Evolutionary conservation across 1,140 invertebrate genomes (phyloP), one percentile per base, ranked within the genome.

Genomic region (Apis laboriosa): DNA sequence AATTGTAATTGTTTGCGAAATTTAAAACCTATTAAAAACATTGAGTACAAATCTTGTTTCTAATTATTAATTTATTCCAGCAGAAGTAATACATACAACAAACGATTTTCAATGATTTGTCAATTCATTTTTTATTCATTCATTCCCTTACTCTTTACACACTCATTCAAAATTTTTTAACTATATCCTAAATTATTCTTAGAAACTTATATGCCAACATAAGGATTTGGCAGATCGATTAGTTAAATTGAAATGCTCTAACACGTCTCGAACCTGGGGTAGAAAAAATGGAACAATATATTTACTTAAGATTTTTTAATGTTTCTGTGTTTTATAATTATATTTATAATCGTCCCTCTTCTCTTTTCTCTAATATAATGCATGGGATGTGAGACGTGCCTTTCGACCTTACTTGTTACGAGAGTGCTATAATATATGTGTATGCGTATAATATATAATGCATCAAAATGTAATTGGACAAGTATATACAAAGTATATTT

Each of bases 31-130:
- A 8, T 8, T 0, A 53, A 49, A 68, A 68, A 51, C 2, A 53
- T 53, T 9, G n/a, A 56, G 13, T 75, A 53, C 5, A 19, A 34
- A 19, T 60, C 12, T 61, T 34, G 5, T 78, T 80, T 82, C 63
- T 86, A 89, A 82, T 88, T 84, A 88, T 86, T 89, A 85, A 87
- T 88, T 86, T 86, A 89, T 89, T 89, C 81, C 87, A 81, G 81
- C 73, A 88, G 28, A 77, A 79, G 67, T 82, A 79, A 73, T 88
- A 88, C 87, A 87, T 88, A 87, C 87, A 85, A 89, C 81, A 88
- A 88, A 88, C 87, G 78, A 81, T 73, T 83, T 63, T 85, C 51
- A 64, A 72, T 85, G 74, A 53, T 88, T 79, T 19, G 67, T 73
- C 73, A 74, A 66, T 19, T 76, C 85, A 84, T 51, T 82, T 53